A percentile compares a stretch with the other conserved stretches of the same genome.
Evolutionary conservation across 2,113 vertebrate genomes (phyloP).

Genomic region (Mobula hypostoma): DNA sequence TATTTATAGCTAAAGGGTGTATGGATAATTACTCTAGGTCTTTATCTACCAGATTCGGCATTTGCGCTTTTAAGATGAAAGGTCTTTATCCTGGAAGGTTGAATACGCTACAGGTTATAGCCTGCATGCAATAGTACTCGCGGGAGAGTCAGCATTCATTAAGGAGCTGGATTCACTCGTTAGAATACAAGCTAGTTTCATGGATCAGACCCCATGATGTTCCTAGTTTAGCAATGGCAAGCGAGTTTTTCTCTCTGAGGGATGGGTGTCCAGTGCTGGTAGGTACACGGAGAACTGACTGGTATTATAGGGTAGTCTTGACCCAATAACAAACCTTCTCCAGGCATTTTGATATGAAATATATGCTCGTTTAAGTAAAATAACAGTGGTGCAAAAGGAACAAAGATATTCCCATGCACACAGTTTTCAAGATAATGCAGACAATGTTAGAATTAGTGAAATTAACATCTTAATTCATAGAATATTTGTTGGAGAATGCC

Average conservation of each 20-base stretch:
- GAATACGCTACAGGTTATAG: neutral
- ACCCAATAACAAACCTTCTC: neutral
- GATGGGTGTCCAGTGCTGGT: neutral
- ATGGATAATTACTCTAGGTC: too few relatives aligned
- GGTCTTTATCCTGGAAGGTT: neutral
- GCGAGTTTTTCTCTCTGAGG: neutral
- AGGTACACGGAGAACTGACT: neutral
- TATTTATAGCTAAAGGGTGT: neutral
- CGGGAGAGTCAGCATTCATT: neutral
- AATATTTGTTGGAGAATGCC: neutral
- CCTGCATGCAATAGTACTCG: too few relatives aligned
- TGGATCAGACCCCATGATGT: neutral
- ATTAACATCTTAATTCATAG: neutral
- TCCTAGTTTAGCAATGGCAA: neutral
- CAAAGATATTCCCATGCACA: neutral
- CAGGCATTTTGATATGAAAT: neutral
- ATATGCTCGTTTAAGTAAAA: neutral
- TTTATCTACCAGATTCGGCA: neutral
- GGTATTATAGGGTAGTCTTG: neutral
- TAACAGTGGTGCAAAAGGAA: neutral
- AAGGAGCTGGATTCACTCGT: neutral
- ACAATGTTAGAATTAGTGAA: neutral
- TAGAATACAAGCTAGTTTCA: neutral
- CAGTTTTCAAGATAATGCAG: neutral
- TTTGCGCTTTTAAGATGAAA: neutral